These are phyloP conservation scores for Nymphalis polychloros DNA, from an alignment of 2,888 invertebrate species.

Conservation along the genomic window DNA sequence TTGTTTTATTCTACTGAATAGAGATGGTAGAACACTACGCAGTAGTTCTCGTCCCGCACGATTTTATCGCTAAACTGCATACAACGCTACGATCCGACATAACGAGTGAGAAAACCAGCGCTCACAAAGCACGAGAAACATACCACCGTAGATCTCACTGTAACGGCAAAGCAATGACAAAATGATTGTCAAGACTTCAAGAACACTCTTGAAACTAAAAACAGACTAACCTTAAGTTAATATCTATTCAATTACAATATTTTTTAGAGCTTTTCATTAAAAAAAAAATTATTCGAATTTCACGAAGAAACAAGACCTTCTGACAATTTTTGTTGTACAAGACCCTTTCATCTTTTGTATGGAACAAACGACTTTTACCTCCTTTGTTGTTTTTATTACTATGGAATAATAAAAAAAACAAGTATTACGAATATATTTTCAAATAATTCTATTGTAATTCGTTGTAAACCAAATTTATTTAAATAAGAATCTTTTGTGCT, in stretches of 20 bases:
- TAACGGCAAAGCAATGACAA: too few species aligned
- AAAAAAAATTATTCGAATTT: constrained; percentile 22
- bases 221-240: constrained; percentile 7
- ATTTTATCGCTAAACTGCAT: too few species aligned
- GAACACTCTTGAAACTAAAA: background rate
- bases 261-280: constrained; percentile 11
- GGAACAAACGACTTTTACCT: constrained; percentile 38
- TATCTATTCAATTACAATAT: constrained; percentile 20
- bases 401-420: constrained; percentile 23
- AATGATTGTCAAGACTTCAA: background rate
- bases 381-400: constrained; percentile 36
- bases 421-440: constrained; percentile 25
- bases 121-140: too few species aligned
- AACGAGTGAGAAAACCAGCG: too few species aligned
- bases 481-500: constrained; percentile 4
- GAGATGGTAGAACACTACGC: too few species aligned
- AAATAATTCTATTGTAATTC: constrained; percentile 18
- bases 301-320: constrained; percentile 28
- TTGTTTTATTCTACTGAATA: too few species aligned
- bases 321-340: constrained; percentile 32
- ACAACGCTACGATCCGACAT: too few species aligned
- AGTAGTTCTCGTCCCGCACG: too few species aligned
- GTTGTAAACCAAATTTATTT: constrained; percentile 7
- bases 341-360: constrained; percentile 37
- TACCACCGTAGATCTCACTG: too few species aligned